Percentiles rank a stretch among this genome's conserved stretches.
Evolutionary conservation across 2,888 invertebrate species (phyloP).

Genomic region (Cephonodes hylas): DNA sequence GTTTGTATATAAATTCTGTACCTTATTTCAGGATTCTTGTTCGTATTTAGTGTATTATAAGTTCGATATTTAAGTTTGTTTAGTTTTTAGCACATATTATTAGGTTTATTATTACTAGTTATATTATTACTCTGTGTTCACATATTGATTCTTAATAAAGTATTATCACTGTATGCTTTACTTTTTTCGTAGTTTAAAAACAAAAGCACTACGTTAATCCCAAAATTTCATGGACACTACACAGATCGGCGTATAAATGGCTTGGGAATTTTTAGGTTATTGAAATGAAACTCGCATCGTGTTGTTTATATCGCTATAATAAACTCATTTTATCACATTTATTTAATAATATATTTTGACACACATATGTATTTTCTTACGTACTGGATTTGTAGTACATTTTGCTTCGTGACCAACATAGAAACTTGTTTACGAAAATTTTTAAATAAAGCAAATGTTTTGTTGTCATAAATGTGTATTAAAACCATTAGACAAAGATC

Average conservation of each 20-base stretch:
- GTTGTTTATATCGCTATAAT: constrained; percentile 76
- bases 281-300: constrained; percentile 15
- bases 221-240: no score
- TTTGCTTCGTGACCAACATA: constrained; percentile 55
- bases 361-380: constrained; percentile 70
- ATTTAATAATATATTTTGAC: constrained; percentile 80
- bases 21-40: no score
- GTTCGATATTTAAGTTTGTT: no score
- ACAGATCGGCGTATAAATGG: no score
- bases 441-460: not conserved
- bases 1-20: no score
- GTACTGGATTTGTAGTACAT: constrained; percentile 68
- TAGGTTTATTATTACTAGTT: no score
- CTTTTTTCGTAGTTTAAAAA: no score
- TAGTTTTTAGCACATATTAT: no score
- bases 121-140: not conserved
- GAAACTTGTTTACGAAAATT: constrained; percentile 24
- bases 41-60: no score
- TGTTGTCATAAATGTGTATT: not conserved
- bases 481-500: not conserved
- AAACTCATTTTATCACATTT: constrained; percentile 81
- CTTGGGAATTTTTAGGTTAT: no score
- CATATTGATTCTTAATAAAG: not conserved
- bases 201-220: no score
- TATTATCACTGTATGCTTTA: not conserved